Evolutionary conservation across 2,888 invertebrate genomes (phyloP), one percentile per base, ranked within the genome.

Genomic region (Priocnemis perturbator): DNA sequence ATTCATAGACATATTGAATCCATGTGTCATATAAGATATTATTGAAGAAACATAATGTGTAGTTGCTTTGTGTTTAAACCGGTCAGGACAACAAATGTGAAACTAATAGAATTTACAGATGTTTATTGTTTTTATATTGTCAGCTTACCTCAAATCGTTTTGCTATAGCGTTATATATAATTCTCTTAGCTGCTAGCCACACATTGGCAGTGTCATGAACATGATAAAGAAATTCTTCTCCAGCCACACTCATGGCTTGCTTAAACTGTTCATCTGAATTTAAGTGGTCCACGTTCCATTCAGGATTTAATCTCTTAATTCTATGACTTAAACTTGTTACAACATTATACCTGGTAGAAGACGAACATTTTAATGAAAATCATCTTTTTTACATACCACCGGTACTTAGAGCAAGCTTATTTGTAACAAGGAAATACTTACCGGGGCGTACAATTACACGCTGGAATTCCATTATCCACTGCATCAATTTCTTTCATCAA

Each of bases 401-500:
- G 52, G 56, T 20, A 20, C 58, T 9, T 9, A n/a, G 37, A 44
- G 9, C 14, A 20, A 52, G 37, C 11, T 15, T 53, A 56, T 1
- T n/a, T 7, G 21, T 0, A 17, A 17, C n/a, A 7, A 15, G 57
- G 9, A 20, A 14, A 17, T 52, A 73, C 77, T 77, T 87, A 90
- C 83, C 69, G 58, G 0, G 94, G 93, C 83, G 94, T 93, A 0
- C 93, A 94, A 52, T 93, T 92, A 73, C 92, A 93, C 91, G 96
- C 95, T 0, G 94, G 93, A 0, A 98, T 92, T n/a, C 99, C 99
- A 90, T 99, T 99, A 88, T 99, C 99, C 64, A 98, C 95, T 0
- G 95, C 99, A 90, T 99, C 99, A 69, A 99, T 92, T 91, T 98
- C 98, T 90, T 95, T 94, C 15, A 99, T 93, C 64, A 99, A 95